Conservation (phyloP, 1,140 invertebrate species). For the Sitodiplosis mosellana region DNA sequence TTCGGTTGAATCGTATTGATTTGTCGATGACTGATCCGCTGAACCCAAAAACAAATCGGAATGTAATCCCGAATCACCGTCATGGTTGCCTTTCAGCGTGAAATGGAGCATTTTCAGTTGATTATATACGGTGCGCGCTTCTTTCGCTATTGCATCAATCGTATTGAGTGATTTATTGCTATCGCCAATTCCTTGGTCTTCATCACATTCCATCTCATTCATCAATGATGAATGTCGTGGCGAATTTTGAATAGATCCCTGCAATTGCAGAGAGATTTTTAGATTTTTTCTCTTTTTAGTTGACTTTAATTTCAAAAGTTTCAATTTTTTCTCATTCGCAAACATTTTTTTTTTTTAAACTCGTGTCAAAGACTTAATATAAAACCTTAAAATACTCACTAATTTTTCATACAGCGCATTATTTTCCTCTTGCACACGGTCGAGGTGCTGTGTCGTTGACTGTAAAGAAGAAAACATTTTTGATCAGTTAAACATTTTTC, state of each 20-base stretch:
- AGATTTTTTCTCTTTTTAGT: too few species aligned
- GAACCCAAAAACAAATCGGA: background rate
- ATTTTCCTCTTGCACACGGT: conserved; percentile 40
- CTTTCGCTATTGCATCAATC: conserved; percentile 35
- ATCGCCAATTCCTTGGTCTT: conserved; percentile 29
- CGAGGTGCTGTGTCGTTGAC: conserved; percentile 34
- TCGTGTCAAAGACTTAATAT: too few species aligned
- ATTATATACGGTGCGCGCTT: conserved; percentile 42
- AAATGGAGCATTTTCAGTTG: conserved; percentile 45
- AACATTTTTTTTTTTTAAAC: too few species aligned
- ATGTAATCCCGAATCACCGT: conserved; percentile 34
- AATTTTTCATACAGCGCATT: conserved; percentile 40
- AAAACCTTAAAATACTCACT: too few species aligned
- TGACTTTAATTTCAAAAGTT: too few species aligned
- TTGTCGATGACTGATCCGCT: conserved; percentile 7
- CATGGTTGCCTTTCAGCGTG: conserved; percentile 49
- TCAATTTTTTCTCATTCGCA: too few species aligned
- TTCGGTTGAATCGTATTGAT: conserved; percentile 8
- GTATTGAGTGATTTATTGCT: conserved; percentile 31
- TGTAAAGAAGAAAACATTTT: conserved; percentile 9
- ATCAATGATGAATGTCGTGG: conserved; percentile 34
- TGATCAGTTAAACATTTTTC: background rate
- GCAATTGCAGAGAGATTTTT: too few species aligned
- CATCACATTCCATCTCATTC: conserved; percentile 57
- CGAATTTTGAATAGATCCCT: conserved; percentile 5